Base-by-base conservation (phyloP, 2,113 vertebrate species). In the Tapirus terrestris region DNA sequence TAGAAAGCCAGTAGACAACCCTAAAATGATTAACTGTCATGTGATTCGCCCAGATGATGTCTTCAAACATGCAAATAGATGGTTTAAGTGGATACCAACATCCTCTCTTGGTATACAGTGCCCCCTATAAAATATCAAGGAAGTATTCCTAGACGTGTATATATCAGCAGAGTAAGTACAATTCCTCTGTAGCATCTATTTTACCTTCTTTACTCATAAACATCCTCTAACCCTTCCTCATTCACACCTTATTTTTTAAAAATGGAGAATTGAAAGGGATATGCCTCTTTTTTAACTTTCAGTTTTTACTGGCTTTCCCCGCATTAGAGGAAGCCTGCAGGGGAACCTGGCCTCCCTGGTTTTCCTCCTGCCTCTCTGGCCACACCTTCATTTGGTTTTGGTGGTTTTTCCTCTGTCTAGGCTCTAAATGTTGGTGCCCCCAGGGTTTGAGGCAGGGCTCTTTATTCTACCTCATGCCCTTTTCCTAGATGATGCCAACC, bases 21-120 rank as follows among this genome's bases (percentile, higher is more conserved):
- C 60, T 96, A 65, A 97, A 96, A 48, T 73, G 58, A 43, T 58
- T 77, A 85, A 31, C 76, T 13, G 0, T 65, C 6, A 53, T 60
- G 17, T 75, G 63, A 53, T 65, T 97, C 9, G 68, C 5, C 60
- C 9, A 43, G 8, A 16, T 73, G 8, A 58, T 97, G 17, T 48
- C 45, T 94, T 94, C 12, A 94, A 8, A 67, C 58, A 45, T 76
- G 58, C 25, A 90, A 63, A 25, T 89, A 94, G 84, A 43, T 94
- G 53, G 36, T 67, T 87, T 96, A 95, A 53, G 10, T 83, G 58
- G 48, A 23, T 76, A 82, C 27, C 48, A 65, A 1, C 36, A 21
- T 86, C 17, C 25, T 97, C 36, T 89, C 11, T 95, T 67, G 63
- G 17, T 92, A 21, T 80, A 43, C 0, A 53, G 53, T 72, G 39